Evolutionary conservation across 1,140 invertebrate genomes (phyloP), one percentile per base, ranked within the genome.

Genomic region (Phortica variegata): DNA sequence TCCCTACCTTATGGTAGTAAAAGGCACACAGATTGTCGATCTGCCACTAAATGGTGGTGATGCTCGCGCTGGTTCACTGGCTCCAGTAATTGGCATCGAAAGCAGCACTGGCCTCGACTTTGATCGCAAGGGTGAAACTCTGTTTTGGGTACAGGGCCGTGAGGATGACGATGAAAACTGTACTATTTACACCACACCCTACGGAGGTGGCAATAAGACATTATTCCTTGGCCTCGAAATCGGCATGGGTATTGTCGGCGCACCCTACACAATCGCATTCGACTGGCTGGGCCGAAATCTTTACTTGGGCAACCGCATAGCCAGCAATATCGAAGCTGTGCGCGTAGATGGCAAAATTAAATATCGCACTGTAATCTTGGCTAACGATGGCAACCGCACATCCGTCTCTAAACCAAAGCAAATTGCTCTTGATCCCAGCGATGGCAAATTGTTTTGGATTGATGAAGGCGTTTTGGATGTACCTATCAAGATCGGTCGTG

Each of bases 281-380:
- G 96, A 98, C 72, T 98, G 95, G 95, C 80, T 98, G 20, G 94
- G 95, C 7, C 80, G 94, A 31, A 99, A 98, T 77, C 72, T 99
- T 6, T 98, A 91, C 66, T 87, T 98, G 58, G 95, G 93, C 9
- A 98, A 98, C 68, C 85, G 88, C 15, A 82, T 89, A 32, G 91
- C 92, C 8, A 90, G 91, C 18, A 96, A 95, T 52, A 92, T 98
- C 47, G 94, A 97, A 78, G 87, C 95, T 0, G 84, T 98, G 2
- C 88, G 88, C 66, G 83, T 93, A 1, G 91, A 95, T 66, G 88
- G 90, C 0, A 90, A 92, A 73, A 81, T 83, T 1, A 87, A 88
- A 60, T 88, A 90, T 70, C 80, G 94, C n/a, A 85, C 88, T 18
- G 87, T 97, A 3, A 85, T 99, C 17, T 75, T 98, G 15, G 87